Conservation (phyloP, 2,113 vertebrate genomes). For the Nibea coibor region DNA sequence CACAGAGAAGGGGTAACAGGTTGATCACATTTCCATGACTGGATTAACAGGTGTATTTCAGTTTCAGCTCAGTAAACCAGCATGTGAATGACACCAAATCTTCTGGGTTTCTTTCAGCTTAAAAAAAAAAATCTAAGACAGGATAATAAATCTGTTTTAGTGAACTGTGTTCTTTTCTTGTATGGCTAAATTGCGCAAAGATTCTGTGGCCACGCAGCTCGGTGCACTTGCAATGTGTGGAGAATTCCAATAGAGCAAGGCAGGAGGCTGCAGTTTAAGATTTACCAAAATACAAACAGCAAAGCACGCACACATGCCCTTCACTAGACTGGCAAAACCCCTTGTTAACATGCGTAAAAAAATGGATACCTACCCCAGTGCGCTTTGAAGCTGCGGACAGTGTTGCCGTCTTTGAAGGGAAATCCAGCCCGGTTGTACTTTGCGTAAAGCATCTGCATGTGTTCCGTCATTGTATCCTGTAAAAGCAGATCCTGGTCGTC, state of each 20-base stretch:
- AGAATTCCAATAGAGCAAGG: not conserved
- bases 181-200: not conserved
- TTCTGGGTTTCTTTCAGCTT: not conserved
- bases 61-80: slow-evolving; percentile 2
- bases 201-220: not conserved
- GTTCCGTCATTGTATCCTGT: slow-evolving; percentile 89
- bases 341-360: slow-evolving; percentile 40
- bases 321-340: not conserved
- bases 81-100: not conserved
- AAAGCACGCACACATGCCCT: not conserved
- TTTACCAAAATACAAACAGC: not conserved
- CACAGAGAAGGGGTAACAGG: slow-evolving; percentile 34
- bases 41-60: slow-evolving; percentile 74
- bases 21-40: slow-evolving; percentile 33
- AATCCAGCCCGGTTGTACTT: slow-evolving; percentile 86
- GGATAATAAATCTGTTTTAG: not conserved
- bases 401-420: slow-evolving; percentile 89
- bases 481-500: slow-evolving; percentile 60
- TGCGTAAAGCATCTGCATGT: slow-evolving; percentile 93
- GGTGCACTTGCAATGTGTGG: not conserved
- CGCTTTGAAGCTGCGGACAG: slow-evolving; percentile 90
- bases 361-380: slow-evolving; percentile 81
- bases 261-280: not conserved
- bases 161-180: not conserved
- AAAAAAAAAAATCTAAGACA: not conserved